A percentile compares a stretch with the other conserved stretches of the same genome.
These are phyloP conservation scores for Macrobrachium nipponense DNA, from an alignment of 1,140 invertebrate species.

Conservation along the genomic window DNA sequence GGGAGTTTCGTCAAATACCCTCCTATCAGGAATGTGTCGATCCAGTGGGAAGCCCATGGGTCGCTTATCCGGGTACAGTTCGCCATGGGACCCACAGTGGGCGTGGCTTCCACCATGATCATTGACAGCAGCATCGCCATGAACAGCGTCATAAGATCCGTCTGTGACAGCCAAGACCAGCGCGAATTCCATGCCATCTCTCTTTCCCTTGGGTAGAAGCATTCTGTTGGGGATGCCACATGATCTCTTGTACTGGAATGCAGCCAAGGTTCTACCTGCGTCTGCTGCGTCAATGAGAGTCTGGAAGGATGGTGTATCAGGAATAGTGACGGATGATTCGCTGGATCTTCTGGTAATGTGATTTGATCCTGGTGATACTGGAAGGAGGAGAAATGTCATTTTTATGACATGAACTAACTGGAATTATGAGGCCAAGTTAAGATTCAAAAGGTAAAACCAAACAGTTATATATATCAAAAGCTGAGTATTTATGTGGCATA, in stretches of 20 bases:
- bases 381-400: neutral
- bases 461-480: too few relatives aligned
- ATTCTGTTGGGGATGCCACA: conserved; percentile 75
- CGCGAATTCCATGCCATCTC: conserved; percentile 69
- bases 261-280: conserved; percentile 68
- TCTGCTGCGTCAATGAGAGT: conserved; percentile 8
- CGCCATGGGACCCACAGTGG: conserved; percentile 18
- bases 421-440: too few relatives aligned
- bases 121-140: neutral
- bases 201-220: conserved; percentile 72
- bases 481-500: too few relatives aligned
- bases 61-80: conserved; percentile 17
- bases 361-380: conserved; percentile 22
- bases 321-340: conserved; percentile 31
- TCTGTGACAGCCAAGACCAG: conserved; percentile 70
- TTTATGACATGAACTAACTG: too few relatives aligned
- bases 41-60: conserved; percentile 12
- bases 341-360: neutral
- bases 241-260: conserved; percentile 69
- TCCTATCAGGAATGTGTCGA: neutral
- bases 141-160: conserved; percentile 66
- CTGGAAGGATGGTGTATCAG: conserved; percentile 18
- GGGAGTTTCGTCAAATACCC: neutral
- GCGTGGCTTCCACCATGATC: neutral
- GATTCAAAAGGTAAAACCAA: too few relatives aligned